These are phyloP conservation scores for Platycnemis pennipes DNA, from an alignment of 2,888 invertebrate species.

Conservation along the genomic window DNA sequence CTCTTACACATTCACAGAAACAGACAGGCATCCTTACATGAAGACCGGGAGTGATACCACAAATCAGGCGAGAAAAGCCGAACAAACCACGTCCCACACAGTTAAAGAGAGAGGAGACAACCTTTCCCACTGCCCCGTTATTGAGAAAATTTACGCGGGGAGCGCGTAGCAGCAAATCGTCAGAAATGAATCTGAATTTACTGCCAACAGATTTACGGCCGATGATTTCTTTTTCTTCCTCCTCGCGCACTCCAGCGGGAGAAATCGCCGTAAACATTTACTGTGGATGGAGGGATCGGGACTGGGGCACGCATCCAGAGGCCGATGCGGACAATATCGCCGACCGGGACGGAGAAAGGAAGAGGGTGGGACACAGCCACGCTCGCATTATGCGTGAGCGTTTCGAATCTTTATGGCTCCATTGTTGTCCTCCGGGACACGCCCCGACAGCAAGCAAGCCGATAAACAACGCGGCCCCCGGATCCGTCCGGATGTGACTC, in stretches of 20 bases:
- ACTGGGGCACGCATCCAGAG: not conserved
- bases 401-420: conserved; percentile 5
- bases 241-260: not conserved
- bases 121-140: not conserved
- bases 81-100: not conserved
- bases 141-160: not conserved
- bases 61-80: not conserved
- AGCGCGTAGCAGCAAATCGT: not conserved
- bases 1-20: not conserved
- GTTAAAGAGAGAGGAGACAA: not conserved
- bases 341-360: not conserved
- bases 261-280: conserved; percentile 8
- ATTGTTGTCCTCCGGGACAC: not conserved
- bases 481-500: conserved; percentile 35
- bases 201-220: not conserved
- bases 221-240: not conserved
- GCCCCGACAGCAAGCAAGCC: not conserved
- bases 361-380: not conserved
- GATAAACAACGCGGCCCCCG: conserved; percentile 4
- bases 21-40: not conserved
- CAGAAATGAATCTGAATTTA: conserved; percentile 14
- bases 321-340: not conserved
- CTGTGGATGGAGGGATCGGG: not conserved
- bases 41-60: not conserved
- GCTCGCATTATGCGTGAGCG: conserved; percentile 2